A percentile compares a stretch with the other conserved stretches of the same genome.
Evolutionary conservation across 1,140 invertebrate genomes (phyloP).

Genomic region (Drosophila tani): DNA sequence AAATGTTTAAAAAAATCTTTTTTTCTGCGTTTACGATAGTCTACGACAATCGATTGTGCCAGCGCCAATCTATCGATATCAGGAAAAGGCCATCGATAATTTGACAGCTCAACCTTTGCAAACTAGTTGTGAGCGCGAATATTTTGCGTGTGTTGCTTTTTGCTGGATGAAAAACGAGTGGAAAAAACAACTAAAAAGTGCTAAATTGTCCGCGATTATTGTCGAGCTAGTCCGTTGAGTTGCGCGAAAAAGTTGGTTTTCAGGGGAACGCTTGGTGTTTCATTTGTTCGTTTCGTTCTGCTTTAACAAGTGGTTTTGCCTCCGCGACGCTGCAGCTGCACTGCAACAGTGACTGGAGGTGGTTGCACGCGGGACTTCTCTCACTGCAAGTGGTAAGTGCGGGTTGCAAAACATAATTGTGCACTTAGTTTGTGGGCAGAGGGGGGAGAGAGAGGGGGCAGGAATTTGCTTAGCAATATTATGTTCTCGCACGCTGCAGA

Average conservation of each 20-base stretch:
- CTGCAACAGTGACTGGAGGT: constrained; percentile 30
- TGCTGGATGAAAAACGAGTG: constrained; percentile 21
- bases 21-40: too few relatives aligned
- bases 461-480: constrained; percentile 50
- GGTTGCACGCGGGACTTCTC: constrained; percentile 14
- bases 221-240: background rate
- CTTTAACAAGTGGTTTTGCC: constrained; percentile 77
- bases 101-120: constrained; percentile 7
- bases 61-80: constrained; percentile 1
- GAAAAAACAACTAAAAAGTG: background rate
- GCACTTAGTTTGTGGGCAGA: constrained; percentile 11
- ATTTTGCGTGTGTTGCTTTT: constrained; percentile 44
- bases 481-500: constrained; percentile 47
- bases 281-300: constrained; percentile 33
- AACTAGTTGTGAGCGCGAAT: constrained; percentile 50
- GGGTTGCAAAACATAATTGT: constrained; percentile 8
- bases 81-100: background rate
- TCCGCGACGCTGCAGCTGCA: constrained; percentile 48
- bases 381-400: constrained; percentile 47
- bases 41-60: background rate
- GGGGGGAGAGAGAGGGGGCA: background rate
- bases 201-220: background rate
- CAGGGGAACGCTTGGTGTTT: constrained; percentile 66
- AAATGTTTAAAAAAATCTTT: too few relatives aligned
- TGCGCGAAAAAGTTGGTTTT: background rate